These are phyloP conservation scores for Struthidea cinerea DNA, from an alignment of 2,113 vertebrate genomes.

Conservation along the genomic window DNA sequence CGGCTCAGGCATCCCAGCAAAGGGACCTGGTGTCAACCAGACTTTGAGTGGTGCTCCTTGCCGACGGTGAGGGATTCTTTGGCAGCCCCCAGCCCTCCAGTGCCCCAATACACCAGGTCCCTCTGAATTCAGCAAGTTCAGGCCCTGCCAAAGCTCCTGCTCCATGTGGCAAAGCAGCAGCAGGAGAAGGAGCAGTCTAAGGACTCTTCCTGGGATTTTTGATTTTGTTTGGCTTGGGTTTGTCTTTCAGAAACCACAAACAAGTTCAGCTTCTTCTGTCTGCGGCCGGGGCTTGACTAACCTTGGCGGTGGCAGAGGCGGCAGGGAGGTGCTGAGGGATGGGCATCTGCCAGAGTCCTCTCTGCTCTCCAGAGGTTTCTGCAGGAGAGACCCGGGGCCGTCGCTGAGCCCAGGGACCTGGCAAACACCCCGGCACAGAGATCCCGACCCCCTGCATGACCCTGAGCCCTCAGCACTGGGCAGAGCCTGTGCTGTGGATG, in stretches of 20 bases:
- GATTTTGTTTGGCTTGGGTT: not conserved
- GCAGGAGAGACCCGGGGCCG: not conserved
- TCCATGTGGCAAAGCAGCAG: not conserved
- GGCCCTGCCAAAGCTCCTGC: not conserved
- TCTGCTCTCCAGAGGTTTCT: not conserved
- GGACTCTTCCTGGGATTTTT: not conserved
- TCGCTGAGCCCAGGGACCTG: not conserved
- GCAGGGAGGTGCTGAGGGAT: not conserved
- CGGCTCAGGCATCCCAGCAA: not conserved
- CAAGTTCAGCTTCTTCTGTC: not conserved
- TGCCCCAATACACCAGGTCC: fast-evolving
- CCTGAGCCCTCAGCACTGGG: fast-evolving
- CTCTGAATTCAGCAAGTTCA: not conserved
- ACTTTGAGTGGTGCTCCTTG: not conserved
- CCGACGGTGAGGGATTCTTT: fast-evolving
- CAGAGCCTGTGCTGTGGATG: not conserved
- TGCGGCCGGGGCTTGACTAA: not conserved
- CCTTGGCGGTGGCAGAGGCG: not conserved
- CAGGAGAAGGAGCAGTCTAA: not conserved
- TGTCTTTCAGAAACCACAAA: not conserved
- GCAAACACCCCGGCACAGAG: not conserved
- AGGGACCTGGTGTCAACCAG: not conserved
- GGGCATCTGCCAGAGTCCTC: not conserved
- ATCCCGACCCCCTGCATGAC: fast-evolving
- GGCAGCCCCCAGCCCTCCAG: fast-evolving